phyloP scores from a whole-genome alignment of 2,797 vertebrate species.

The Melanotaenia trifasciata region DNA sequence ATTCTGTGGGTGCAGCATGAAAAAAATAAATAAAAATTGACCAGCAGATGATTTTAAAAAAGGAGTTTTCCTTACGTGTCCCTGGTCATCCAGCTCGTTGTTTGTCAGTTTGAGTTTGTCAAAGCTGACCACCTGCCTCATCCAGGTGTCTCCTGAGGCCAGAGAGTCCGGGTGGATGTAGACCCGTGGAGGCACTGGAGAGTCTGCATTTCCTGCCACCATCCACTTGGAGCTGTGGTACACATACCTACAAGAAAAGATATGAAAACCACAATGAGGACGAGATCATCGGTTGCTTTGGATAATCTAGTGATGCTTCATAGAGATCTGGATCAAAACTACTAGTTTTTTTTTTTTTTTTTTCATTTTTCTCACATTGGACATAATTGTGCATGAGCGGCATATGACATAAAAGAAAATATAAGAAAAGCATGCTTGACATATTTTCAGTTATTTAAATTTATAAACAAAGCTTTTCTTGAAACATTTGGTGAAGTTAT shows the following conservation, averaged over 20 bases:
- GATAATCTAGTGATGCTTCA: not conserved
- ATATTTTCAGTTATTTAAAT: not conserved
- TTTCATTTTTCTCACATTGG: not conserved
- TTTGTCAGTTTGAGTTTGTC: constrained; percentile 98
- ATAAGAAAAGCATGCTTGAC: not conserved
- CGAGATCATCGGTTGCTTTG: not conserved
- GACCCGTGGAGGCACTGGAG: constrained; percentile 93
- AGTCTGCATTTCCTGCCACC: constrained; percentile 97
- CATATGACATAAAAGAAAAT: not conserved
- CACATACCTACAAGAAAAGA: constrained; percentile 86
- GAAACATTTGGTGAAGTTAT: not conserved
- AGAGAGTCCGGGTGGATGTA: constrained; percentile 98
- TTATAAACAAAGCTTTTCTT: not conserved
- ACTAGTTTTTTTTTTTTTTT: not conserved
- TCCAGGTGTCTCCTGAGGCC: constrained; percentile 97
- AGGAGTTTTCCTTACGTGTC: constrained; percentile 87
- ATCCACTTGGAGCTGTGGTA: constrained; percentile 99
- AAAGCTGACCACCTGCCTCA: constrained; percentile 98
- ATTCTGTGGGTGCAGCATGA: not conserved
- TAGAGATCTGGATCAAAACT: too few relatives aligned
- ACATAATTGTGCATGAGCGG: not conserved
- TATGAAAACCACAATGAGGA: not conserved
- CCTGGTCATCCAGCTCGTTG: constrained; percentile 97
- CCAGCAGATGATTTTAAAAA: too few relatives aligned
- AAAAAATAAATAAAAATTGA: not conserved